Conservation (phyloP, 2,888 invertebrate species). For the Rotaria magnacalcarata region DNA sequence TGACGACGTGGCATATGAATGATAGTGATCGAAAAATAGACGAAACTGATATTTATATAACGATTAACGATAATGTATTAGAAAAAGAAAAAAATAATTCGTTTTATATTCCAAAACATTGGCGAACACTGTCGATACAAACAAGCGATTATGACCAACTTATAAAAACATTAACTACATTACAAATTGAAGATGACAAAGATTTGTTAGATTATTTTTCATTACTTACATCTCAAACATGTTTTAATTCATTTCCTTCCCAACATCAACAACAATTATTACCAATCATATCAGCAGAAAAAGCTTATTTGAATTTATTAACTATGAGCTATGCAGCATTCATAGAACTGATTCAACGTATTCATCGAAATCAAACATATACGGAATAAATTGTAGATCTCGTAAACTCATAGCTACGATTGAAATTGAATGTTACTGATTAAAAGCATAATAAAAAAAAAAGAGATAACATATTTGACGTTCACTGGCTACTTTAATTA, state of each 20-base stretch:
- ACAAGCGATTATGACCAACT: neutral
- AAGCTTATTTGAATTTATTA: neutral
- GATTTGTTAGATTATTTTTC: neutral
- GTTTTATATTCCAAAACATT: neutral
- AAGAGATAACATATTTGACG: neutral
- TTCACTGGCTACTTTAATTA: neutral
- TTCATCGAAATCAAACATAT: neutral
- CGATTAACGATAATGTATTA: neutral
- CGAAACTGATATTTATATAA: neutral
- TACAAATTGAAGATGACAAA: neutral
- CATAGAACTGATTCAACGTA: slow-evolving; percentile 9
- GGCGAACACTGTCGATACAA: neutral
- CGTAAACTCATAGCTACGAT: neutral
- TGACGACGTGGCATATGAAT: neutral
- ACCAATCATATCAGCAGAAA: neutral
- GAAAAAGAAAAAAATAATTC: neutral
- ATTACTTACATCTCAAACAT: neutral
- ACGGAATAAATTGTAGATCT: neutral
- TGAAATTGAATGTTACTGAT: neutral
- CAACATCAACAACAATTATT: neutral
- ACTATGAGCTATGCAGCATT: neutral
- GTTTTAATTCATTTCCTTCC: neutral
- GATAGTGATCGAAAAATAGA: slow-evolving; percentile 24
- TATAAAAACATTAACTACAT: neutral
- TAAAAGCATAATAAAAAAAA: neutral